Evolutionary conservation across 2,888 invertebrate genomes (phyloP), one percentile per base, ranked within the genome.

Genomic region (Liodrosophila aerea): DNA sequence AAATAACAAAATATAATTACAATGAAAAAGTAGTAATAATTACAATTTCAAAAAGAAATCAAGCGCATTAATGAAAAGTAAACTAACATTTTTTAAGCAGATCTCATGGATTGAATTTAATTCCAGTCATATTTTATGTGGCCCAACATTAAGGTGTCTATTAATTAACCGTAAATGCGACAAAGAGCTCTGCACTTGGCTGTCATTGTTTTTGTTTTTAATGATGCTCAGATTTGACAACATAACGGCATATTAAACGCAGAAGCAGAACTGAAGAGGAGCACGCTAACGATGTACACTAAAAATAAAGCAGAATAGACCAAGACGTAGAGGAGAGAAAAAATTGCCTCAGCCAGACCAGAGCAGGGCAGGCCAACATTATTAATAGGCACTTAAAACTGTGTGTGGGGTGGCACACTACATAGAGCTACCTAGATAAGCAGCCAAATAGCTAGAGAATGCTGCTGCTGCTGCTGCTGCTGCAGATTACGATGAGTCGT

Each of bases 311-410:
- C 77, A 76, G 50, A 54, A 39, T 22, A 15, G 13, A 36, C 13
- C 8, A 27, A 44, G 29, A 54, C 70, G 60, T 65, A 49, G 47
- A 40, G 57, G 45, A 43, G 41, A 45, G 33, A 65, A 68, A 65
- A 73, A 73, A 64, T 63, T 56, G 49, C 65, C 58, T 46, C 63
- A 60, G 66, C 58, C 62, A 64, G 22, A 22, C 22, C 22, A 22
- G 22, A 22, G 3, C 22, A 22, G 72, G 58, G 3, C 22, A 22
- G 72, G 58, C 46, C 74, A 64, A 64, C 83, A 83, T 80, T 83
- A 80, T 80, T 80, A 80, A 80, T 80, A 80, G 78, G 83, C 78
- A 80, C 78, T 80, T 80, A 74, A 72, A 72, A 65, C 40, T 61
- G 76, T 57, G 63, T 46, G 73, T 60, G 53, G 15, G 37, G 47